Conservation (phyloP, 2,797 vertebrate species). For the Spatula clypeata region DNA sequence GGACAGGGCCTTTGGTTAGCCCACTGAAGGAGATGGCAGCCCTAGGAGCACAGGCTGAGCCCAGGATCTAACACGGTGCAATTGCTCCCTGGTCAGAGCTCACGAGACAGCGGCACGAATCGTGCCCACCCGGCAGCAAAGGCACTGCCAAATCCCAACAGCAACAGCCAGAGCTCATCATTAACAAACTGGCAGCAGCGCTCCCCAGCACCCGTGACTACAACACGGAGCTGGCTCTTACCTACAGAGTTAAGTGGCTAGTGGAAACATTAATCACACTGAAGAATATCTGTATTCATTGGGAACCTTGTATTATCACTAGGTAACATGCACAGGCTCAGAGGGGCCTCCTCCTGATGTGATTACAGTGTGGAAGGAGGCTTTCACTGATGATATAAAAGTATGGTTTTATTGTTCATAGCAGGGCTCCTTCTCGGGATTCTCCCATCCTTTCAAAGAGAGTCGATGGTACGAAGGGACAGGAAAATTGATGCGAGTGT, state of each 20-base stretch:
- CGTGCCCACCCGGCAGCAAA: neutral
- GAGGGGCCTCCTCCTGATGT: neutral
- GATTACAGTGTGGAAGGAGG: neutral
- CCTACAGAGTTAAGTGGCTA: neutral
- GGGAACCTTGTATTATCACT: neutral
- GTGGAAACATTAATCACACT: neutral
- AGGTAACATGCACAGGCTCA: neutral
- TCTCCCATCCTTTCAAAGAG: neutral
- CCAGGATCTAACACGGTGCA: neutral
- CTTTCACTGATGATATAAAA: neutral
- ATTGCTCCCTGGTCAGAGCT: neutral
- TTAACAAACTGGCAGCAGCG: neutral
- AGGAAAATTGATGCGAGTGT: neutral
- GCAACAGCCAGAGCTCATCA: neutral
- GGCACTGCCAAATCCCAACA: neutral
- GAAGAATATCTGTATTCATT: neutral
- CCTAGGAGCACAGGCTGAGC: neutral
- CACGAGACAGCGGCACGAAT: neutral
- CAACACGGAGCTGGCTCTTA: neutral
- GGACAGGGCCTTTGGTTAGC: neutral
- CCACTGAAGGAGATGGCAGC: neutral
- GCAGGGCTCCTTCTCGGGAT: neutral
- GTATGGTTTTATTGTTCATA: neutral
- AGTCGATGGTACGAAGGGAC: neutral
- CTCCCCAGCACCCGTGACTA: accelerated